These are phyloP conservation scores for Pangasianodon gigas DNA, from an alignment of 2,113 vertebrate species.

Conservation along the genomic window DNA sequence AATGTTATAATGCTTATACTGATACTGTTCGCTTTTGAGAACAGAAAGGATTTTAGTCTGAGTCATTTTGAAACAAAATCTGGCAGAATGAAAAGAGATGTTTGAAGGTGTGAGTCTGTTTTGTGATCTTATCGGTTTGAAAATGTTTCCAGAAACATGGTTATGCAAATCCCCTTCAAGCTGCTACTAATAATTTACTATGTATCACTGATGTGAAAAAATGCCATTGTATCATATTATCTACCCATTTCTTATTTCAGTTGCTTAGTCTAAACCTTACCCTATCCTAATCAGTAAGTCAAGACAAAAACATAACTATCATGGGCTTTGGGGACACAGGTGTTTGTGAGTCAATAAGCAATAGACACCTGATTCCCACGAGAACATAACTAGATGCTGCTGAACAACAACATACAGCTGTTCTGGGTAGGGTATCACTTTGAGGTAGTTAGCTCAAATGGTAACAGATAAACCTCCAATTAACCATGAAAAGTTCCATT, in stretches of 20 bases:
- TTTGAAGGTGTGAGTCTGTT: constrained; percentile 17
- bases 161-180: not conserved
- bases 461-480: constrained; percentile 14
- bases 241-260: not conserved
- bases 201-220: not conserved
- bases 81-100: constrained; percentile 13
- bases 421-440: not conserved
- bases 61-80: constrained; percentile 15
- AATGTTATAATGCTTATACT: not conserved
- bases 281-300: not conserved
- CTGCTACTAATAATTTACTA: not conserved
- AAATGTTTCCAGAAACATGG: not conserved
- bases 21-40: not conserved
- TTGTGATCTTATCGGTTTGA: not conserved
- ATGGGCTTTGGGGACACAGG: not conserved
- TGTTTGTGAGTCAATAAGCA: constrained; percentile 1
- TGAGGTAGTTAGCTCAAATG: not conserved
- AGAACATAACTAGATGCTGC: constrained; percentile 6
- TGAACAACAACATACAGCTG: not conserved
- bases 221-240: not conserved
- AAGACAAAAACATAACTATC: not conserved
- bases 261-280: not conserved
- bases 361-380: constrained; percentile 16
- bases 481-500: constrained; percentile 13
- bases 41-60: not conserved